A percentile compares a stretch with the other conserved stretches of the same genome.
Evolutionary conservation across 2,888 invertebrate species (phyloP).

Genomic region (Syrista parreyssii): DNA sequence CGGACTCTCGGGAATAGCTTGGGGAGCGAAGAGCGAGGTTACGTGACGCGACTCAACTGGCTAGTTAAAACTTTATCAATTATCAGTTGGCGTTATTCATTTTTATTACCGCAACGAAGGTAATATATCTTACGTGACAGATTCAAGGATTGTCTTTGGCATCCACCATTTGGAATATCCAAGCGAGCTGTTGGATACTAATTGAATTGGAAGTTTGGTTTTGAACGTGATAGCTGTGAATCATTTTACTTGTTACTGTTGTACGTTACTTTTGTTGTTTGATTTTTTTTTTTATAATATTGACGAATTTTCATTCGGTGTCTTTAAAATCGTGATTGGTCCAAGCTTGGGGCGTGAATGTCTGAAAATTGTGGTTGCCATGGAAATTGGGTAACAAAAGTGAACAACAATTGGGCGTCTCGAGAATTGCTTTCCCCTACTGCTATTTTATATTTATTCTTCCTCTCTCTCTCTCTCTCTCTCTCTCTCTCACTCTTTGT

Average conservation of each 20-base stretch:
- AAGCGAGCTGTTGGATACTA: background rate
- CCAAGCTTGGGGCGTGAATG: background rate
- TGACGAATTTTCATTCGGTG: no score
- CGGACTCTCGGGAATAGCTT: conserved; percentile 2
- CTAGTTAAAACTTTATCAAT: background rate
- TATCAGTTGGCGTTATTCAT: background rate
- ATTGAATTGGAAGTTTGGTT: conserved; percentile 13
- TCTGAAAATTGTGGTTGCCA: conserved; percentile 19
- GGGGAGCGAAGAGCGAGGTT: background rate
- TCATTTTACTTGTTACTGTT: background rate
- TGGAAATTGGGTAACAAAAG: conserved; percentile 52
- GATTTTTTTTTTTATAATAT: background rate
- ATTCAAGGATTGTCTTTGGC: background rate
- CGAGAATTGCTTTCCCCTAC: conserved; percentile 23
- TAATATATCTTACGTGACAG: background rate
- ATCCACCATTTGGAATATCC: background rate
- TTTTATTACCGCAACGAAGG: background rate
- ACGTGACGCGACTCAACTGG: conserved; percentile 17
- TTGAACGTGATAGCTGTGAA: background rate
- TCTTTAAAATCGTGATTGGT: no score
- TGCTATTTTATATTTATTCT: conserved; percentile 11
- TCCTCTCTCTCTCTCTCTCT: conserved; percentile 26
- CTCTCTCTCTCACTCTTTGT: conserved; percentile 10
- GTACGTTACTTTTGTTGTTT: background rate
- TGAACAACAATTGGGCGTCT: conserved; percentile 31